Base-by-base conservation (phyloP, 2,888 invertebrate species). In the Ferrisia virgata region DNA sequence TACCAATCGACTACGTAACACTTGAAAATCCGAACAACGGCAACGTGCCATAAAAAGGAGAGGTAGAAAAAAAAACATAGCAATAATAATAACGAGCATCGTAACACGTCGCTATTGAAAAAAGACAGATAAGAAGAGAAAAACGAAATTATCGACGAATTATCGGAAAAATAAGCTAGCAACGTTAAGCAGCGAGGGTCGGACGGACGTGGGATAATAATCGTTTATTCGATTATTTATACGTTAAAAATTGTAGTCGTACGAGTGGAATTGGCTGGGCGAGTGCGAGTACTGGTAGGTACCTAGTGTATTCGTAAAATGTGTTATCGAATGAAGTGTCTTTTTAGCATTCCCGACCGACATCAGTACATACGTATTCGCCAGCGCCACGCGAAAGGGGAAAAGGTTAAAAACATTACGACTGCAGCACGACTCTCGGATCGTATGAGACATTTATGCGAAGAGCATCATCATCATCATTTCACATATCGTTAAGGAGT, bases 171-270 rank as follows among this genome's bases (percentile, higher is more conserved):
- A 28, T 69, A 72, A 72, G 36, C 18, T 33, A n/a, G n/a, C n/a
- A 18, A 5, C 5, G 47, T 18, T 47, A 0, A 9, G 6, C 18
- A 8, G 1, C 13, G 47, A 4, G 8, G 36, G 8, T 47, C n/a
- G 72, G 33, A 72, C 64, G 64, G 33, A 72, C 64, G 64, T 31
- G 33, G 18, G n/a, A 18, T 36, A 72, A 72, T 72, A 72, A 72
- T 72, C 72, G 72, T 72, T 72, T 72, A 72, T 72, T 72, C 72
- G 28, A 72, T 72, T 72, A 72, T 72, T 72, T 72, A 33, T 72
- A 72, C 72, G 72, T 72, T 72, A 72, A 72, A 33, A n/a, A 72
- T n/a, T n/a, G n/a, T 8, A 28, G 18, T 28, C 33, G 72, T n/a
- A 72, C 18, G 15, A 15, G 43, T 3, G 18, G 47, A n/a, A 47